A percentile compares a stretch with the other conserved stretches of the same genome.
These are phyloP conservation scores for Caerostris darwini DNA, from an alignment of 1,140 invertebrate species.

Conservation along the genomic window DNA sequence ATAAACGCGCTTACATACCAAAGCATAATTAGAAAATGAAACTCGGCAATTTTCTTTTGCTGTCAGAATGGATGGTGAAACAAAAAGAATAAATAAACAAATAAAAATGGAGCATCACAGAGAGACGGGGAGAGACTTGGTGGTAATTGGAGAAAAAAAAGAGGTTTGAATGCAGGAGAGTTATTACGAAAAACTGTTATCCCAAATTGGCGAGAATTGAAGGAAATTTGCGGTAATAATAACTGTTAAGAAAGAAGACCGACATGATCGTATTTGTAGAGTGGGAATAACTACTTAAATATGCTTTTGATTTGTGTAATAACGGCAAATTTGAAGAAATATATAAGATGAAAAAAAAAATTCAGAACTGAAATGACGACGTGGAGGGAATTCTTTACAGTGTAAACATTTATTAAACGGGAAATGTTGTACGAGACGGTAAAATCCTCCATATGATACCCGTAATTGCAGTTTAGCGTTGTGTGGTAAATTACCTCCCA, in stretches of 20 bases:
- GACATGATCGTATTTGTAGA: constrained; percentile 1
- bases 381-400: neutral
- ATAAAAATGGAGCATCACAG: too few species aligned
- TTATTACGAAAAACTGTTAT: constrained; percentile 29
- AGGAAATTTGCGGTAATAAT: constrained; percentile 33
- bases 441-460: neutral
- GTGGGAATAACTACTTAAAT: neutral
- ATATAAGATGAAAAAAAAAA: neutral
- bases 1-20: neutral
- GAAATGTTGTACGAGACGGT: neutral
- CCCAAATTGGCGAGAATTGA: constrained; percentile 18
- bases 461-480: neutral
- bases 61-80: neutral
- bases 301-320: constrained; percentile 37
- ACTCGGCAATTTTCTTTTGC: neutral
- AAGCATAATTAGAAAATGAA: constrained; percentile 32
- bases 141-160: neutral
- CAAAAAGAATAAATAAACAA: too few species aligned
- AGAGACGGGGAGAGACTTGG: neutral
- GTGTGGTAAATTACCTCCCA: neutral
- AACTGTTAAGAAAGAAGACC: constrained; percentile 3
- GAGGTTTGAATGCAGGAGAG: neutral
- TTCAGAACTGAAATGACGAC: neutral
- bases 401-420: neutral
- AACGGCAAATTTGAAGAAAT: neutral